phyloP scores from a whole-genome alignment of 2,888 invertebrate species.

The Lathronympha strigana region DNA sequence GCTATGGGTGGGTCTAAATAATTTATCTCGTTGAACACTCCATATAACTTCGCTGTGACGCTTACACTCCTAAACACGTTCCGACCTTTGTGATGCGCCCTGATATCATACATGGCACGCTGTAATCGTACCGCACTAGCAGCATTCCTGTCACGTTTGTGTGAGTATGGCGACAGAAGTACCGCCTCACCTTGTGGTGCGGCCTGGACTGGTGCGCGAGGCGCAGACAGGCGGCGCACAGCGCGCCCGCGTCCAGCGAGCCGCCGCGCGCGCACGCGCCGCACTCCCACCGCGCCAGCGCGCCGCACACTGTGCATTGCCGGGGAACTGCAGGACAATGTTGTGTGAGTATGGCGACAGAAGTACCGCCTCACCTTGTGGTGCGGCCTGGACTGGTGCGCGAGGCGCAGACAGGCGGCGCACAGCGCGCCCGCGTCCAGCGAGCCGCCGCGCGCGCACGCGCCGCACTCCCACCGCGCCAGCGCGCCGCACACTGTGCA shows the following conservation, averaged over 20 bases:
- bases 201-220: slow-evolving; percentile 84
- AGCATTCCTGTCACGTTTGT: too few species aligned
- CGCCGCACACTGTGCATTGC: slow-evolving; percentile 96
- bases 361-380: neutral
- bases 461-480: slow-evolving; percentile 94
- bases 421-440: slow-evolving; percentile 95
- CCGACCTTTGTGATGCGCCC: too few species aligned
- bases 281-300: slow-evolving; percentile 95
- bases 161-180: too few species aligned
- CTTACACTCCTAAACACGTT: too few species aligned
- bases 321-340: slow-evolving; percentile 88
- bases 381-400: slow-evolving; percentile 75
- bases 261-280: slow-evolving; percentile 93
- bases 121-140: too few species aligned
- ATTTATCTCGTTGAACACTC: too few species aligned
- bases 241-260: slow-evolving; percentile 93
- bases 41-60: too few species aligned
- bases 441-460: slow-evolving; percentile 93
- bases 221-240: slow-evolving; percentile 90
- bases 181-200: slow-evolving; percentile 61
- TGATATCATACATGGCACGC: too few species aligned
- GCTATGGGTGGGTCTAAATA: too few species aligned
- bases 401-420: slow-evolving; percentile 88
- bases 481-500: slow-evolving; percentile 96
- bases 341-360: too few species aligned